Percentiles rank a stretch among this genome's conserved stretches.
Conservation (phyloP, 1,140 invertebrate genomes). For the Pantala flavescens region DNA sequence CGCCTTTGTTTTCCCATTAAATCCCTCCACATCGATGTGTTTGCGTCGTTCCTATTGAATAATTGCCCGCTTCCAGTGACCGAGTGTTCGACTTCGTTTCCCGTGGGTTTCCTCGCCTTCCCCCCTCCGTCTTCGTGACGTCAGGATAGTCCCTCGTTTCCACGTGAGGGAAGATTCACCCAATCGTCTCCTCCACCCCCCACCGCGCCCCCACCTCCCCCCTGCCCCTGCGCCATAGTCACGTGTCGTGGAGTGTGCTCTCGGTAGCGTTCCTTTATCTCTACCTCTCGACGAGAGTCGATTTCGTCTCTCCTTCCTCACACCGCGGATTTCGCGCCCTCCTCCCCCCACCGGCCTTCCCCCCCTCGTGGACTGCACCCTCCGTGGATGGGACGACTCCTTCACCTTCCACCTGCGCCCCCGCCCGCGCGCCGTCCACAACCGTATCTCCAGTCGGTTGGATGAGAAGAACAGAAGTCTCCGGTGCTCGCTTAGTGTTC, state of each 20-base stretch:
- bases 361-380: background rate
- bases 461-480: too few relatives aligned
- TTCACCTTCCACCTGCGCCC: background rate
- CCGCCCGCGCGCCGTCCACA: background rate
- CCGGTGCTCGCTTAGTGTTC: too few relatives aligned
- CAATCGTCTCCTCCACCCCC: background rate
- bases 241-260: constrained; percentile 6
- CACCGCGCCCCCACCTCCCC: background rate
- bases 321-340: too few relatives aligned
- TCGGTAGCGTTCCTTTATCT: background rate
- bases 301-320: background rate
- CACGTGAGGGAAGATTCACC: constrained; percentile 3
- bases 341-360: background rate
- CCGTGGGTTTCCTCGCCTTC: background rate
- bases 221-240: background rate
- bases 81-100: too few relatives aligned
- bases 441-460: background rate
- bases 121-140: background rate
- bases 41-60: too few relatives aligned
- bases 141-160: background rate
- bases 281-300: background rate
- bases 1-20: too few relatives aligned
- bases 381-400: background rate
- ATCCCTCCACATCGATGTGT: too few relatives aligned
- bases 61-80: too few relatives aligned